Base-by-base conservation (phyloP, 2,797 vertebrate species). In the Alouatta caraya region DNA sequence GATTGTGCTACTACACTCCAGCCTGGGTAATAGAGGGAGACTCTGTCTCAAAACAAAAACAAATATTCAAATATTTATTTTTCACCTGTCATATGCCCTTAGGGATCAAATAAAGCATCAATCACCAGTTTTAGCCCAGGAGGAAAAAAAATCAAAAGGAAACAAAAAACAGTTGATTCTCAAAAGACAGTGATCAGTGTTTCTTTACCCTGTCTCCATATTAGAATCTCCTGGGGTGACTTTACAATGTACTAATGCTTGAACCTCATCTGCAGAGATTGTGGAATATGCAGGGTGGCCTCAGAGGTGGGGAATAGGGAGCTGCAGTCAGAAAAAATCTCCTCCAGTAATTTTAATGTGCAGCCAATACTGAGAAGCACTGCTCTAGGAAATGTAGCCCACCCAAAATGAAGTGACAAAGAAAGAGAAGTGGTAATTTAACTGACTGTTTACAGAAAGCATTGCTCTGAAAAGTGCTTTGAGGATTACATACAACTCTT, bases 401-500 rank as follows among this genome's bases (percentile, higher is more conserved):
- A 92, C 13, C 42, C 59, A 86, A 94, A 97, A 90, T 39, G 59
- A 97, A 88, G 33, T 59, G 93, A 90, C 30, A 90, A 81, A 85
- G 37, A 92, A 72, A 64, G 11, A 96, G 42, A 88, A 95, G 46
- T 52, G 61, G 57, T 86, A 81, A 83, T 59, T 44, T 57, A 33
- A 37, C 57, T 67, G 59, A 80, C 33, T 50, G 4, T 97, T 97
- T 90, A 57, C 72, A 61, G 46, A 96, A 95, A 96, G 64, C 7
- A 3, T 57, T 81, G n/a, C 90, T 93, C 33, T 87, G 72, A 73
- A 90, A 89, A 88, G 88, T 88, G 82, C 50, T 97, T 88, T 88
- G 90, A 97, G 76, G 73, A 92, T 95, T 97, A 89, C 61, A 88
- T 42, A 55, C 44, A 86, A 78, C 17, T 80, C 48, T 94, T 96